Percentiles rank a stretch among this genome's conserved stretches.
Conservation (phyloP, 2,113 vertebrate species). For the Taxidea taxus region DNA sequence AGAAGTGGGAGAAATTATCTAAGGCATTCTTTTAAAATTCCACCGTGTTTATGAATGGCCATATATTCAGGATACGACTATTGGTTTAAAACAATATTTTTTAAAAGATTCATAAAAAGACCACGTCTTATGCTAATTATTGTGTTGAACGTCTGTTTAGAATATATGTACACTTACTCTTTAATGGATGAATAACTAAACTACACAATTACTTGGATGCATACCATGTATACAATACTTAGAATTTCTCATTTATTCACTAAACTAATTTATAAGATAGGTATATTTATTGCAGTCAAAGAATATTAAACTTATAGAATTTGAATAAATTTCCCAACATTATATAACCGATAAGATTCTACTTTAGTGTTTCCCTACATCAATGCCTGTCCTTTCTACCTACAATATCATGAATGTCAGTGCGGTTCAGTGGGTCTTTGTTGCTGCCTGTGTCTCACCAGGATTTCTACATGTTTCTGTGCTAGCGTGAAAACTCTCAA, state of each 20-base stretch:
- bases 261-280: not conserved
- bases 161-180: not conserved
- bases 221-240: not conserved
- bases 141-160: not conserved
- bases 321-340: not conserved
- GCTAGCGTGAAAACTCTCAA: not conserved
- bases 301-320: not conserved
- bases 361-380: not conserved
- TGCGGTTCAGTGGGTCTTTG: not conserved
- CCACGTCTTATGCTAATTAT: not conserved
- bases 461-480: not conserved
- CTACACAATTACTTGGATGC: not conserved
- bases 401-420: not conserved
- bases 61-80: not conserved
- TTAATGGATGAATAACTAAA: not conserved
- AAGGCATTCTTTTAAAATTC: not conserved
- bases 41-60: not conserved
- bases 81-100: not conserved
- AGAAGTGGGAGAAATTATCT: not conserved
- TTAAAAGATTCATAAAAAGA: not conserved
- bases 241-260: not conserved
- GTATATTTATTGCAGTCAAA: not conserved
- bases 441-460: not conserved
- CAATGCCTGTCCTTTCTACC: not conserved
- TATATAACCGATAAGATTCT: not conserved